Evolutionary conservation across 2,888 invertebrate species (phyloP), one percentile per base, ranked within the genome.

Genomic region (Conops quadrifasciatus): DNA sequence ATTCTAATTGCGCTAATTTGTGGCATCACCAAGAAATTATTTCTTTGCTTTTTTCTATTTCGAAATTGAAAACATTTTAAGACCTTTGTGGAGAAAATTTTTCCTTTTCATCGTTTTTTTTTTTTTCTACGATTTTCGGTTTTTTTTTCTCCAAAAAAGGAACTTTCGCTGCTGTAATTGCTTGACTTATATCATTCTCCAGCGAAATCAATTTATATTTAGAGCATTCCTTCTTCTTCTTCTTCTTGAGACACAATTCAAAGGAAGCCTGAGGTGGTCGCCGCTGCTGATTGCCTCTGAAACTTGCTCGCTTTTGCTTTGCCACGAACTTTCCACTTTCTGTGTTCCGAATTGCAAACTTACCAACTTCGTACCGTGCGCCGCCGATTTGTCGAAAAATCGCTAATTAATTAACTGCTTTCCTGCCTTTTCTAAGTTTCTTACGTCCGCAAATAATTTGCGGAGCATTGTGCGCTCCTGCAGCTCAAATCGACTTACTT

Each of bases 321-420:
- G 2, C 21, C 47, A 2, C 28, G 45, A 47, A 13, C 47, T 53
- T 64, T 49, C 49, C 19, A 19, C 28, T 49, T 30, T 30, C 19
- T 24, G 30, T 63, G 30, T 60, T 36, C 53, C 63, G n/a, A n/a
- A n/a, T n/a, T n/a, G n/a, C n/a, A n/a, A 62, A 21, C 45, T 67
- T 49, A 28, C 7, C 62, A 70, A 70, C 28, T 69, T 59, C 28
- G n/a, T 9, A 19, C 4, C 49, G 60, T 30, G 21, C 21, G 11
- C 62, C 53, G 9, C 45, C 62, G 63, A 67, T 71, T 71, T 63
- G 47, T 53, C 28, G 45, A 67, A 67, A 67, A 60, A 56, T 63
- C 36, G 65, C 68, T 72, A 72, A 72, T 72, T 72, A 72, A 51
- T 65, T 64, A 68, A 64, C 28, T 67, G 60, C 51, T 65, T 70